Evolutionary conservation across 1,140 invertebrate species (phyloP).

Genomic region (Tetragonula clypearis): DNA sequence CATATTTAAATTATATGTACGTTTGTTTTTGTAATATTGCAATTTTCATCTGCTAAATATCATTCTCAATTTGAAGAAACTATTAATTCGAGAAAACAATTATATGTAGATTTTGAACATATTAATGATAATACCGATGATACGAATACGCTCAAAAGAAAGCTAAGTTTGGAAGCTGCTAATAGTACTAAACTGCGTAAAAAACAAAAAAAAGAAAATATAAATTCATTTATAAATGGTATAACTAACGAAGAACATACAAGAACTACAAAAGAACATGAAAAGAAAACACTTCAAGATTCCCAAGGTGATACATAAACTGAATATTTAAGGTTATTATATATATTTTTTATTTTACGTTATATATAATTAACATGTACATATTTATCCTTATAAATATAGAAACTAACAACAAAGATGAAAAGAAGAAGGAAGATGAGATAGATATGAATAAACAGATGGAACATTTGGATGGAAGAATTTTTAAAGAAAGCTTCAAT

Average conservation of each 20-base stretch:
- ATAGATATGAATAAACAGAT: background rate
- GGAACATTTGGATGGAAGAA: conserved; percentile 60
- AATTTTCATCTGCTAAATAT: background rate
- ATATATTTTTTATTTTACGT: background rate
- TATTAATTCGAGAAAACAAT: background rate
- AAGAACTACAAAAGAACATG: background rate
- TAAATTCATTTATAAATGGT: background rate
- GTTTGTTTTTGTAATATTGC: background rate
- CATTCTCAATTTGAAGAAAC: background rate
- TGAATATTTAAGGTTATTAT: conserved; percentile 22
- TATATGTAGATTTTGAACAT: background rate
- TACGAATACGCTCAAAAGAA: background rate
- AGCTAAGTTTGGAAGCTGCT: too few relatives aligned
- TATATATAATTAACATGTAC: background rate
- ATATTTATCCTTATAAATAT: background rate
- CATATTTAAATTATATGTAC: too few relatives aligned
- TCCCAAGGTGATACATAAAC: background rate
- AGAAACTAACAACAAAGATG: conserved; percentile 11
- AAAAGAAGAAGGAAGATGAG: background rate
- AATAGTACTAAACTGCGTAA: background rate
- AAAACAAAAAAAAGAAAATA: background rate
- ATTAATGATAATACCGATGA: background rate
- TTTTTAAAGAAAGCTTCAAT: conserved; percentile 60
- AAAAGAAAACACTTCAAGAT: background rate
- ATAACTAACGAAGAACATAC: background rate